These are phyloP conservation scores for Odontesthes bonariensis DNA, from an alignment of 2,113 vertebrate species.

Conservation along the genomic window DNA sequence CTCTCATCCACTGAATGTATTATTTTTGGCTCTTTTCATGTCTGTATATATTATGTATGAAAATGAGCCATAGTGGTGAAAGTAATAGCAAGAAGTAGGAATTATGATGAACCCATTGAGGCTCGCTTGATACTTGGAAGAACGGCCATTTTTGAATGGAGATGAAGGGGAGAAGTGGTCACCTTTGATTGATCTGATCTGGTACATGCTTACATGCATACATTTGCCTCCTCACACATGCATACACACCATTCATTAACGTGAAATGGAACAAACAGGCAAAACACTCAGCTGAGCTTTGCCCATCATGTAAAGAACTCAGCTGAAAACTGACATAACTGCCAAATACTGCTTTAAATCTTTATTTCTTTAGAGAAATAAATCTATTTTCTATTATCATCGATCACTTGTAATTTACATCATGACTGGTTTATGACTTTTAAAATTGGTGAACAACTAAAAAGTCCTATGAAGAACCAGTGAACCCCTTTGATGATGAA, in stretches of 20 bases:
- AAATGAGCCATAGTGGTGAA: slow-evolving; percentile 33
- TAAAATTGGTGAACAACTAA: neutral
- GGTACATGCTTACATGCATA: neutral
- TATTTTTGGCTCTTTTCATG: neutral
- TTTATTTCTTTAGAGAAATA: slow-evolving; percentile 1
- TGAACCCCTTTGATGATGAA: neutral
- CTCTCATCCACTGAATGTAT: neutral
- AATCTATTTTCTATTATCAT: slow-evolving; percentile 31
- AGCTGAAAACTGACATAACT: slow-evolving; percentile 20
- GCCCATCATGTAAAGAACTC: slow-evolving; percentile 27
- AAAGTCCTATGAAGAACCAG: neutral
- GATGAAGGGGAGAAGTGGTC: too few species aligned
- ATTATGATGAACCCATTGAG: slow-evolving; percentile 10
- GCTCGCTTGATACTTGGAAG: neutral
- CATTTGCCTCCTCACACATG: neutral
- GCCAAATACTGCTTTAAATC: slow-evolving; percentile 42
- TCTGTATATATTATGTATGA: neutral
- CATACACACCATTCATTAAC: slow-evolving; percentile 10
- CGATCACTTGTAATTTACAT: slow-evolving; percentile 38
- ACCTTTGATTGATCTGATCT: too few species aligned
- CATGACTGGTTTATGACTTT: neutral
- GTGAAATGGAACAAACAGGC: slow-evolving; percentile 16
- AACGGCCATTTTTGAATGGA: slow-evolving; percentile 23
- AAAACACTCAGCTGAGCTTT: slow-evolving; percentile 19
- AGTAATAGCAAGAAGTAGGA: slow-evolving; percentile 15